phyloP scores from a whole-genome alignment of 2,113 vertebrate genomes.

The Tichodroma muraria region DNA sequence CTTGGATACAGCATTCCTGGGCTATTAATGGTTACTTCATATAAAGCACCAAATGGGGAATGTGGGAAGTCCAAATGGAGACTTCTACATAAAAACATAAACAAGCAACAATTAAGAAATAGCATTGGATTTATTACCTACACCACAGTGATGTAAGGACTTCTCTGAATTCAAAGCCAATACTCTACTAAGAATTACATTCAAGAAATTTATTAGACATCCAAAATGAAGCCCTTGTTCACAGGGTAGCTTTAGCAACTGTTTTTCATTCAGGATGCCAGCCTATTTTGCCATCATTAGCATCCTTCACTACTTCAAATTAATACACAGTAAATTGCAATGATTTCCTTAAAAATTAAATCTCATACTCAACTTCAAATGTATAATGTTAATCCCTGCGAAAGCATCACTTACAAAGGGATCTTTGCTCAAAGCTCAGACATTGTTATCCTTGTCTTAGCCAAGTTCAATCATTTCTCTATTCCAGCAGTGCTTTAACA shows the following conservation, averaged over 20 bases:
- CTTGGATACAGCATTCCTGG: conserved; percentile 86
- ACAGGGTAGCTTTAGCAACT: neutral
- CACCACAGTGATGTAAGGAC: neutral
- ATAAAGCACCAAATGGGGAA: conserved; percentile 86
- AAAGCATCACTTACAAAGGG: neutral
- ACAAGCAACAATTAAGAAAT: neutral
- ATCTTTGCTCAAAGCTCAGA: neutral
- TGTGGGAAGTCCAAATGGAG: conserved; percentile 89
- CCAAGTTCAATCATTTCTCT: neutral
- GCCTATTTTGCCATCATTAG: neutral
- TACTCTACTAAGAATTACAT: neutral
- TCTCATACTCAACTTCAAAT: neutral
- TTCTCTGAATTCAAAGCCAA: neutral
- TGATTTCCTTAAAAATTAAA: neutral
- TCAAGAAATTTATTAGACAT: neutral
- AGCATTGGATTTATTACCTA: neutral
- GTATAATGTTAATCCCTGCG: neutral
- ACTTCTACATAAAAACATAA: conserved; percentile 69
- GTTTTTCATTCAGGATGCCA: neutral
- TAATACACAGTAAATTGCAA: neutral
- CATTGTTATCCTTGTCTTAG: neutral
- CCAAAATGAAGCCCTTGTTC: neutral
- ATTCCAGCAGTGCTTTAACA: neutral
- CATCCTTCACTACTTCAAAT: neutral
- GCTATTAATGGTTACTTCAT: conserved; percentile 90